Percentiles rank a stretch among this genome's conserved stretches.
Evolutionary conservation across 2,797 vertebrate genomes (phyloP).

Genomic region (Sus cebifrons): DNA sequence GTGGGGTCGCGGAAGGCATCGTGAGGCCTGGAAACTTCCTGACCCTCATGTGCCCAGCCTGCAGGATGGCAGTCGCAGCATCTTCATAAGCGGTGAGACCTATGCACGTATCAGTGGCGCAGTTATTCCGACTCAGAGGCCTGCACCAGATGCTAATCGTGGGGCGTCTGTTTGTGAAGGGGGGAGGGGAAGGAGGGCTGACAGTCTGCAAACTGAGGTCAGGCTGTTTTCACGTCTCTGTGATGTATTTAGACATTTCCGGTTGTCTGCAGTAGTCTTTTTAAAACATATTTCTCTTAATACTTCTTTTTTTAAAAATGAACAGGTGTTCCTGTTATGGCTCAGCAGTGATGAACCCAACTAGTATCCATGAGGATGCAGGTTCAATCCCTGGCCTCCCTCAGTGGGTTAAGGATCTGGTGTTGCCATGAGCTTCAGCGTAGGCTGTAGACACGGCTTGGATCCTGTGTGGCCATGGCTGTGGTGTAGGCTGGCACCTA

Average conservation of each 20-base stretch:
- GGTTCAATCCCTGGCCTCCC: no score
- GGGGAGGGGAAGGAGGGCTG: no score
- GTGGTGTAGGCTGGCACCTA: no score
- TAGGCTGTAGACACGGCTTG: no score
- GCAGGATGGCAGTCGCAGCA: neutral
- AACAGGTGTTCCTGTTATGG: no score
- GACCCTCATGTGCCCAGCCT: neutral
- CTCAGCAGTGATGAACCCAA: no score
- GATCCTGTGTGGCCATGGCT: no score
- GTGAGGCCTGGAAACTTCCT: neutral
- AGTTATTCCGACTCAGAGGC: neutral
- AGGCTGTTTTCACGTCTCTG: neutral
- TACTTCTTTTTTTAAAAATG: neutral
- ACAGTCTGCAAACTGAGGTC: neutral
- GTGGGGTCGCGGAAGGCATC: no score
- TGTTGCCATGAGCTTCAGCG: no score
- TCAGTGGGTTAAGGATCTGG: no score
- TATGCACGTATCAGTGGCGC: neutral
- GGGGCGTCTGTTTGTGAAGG: accelerated
- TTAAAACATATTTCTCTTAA: neutral
- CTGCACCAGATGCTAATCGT: accelerated
- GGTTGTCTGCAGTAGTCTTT: neutral
- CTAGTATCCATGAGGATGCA: no score
- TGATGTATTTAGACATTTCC: neutral
- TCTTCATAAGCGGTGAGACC: neutral